A percentile compares a stretch with the other conserved stretches of the same genome.
These are phyloP conservation scores for Scaptomyza tumidula DNA, from an alignment of 2,888 invertebrate genomes.

Conservation along the genomic window DNA sequence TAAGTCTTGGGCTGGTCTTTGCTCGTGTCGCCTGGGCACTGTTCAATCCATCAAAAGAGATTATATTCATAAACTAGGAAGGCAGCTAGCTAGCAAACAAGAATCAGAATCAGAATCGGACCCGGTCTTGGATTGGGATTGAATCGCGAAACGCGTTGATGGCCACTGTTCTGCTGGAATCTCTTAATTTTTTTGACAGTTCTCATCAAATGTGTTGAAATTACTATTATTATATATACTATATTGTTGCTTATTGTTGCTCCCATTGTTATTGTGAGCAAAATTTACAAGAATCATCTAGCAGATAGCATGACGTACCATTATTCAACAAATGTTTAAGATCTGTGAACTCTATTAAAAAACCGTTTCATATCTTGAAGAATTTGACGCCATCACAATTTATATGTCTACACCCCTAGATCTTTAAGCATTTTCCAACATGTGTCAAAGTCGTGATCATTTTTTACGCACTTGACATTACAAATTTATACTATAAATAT, in stretches of 20 bases:
- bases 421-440: slow-evolving; percentile 50
- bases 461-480: slow-evolving; percentile 63
- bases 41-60: slow-evolving; percentile 80
- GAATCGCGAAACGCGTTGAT: slow-evolving; percentile 27
- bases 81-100: slow-evolving; percentile 33
- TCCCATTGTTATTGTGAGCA: slow-evolving; percentile 39
- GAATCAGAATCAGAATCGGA: slow-evolving; percentile 7
- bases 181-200: slow-evolving; percentile 75
- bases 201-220: slow-evolving; percentile 79
- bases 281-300: slow-evolving; percentile 63
- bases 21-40: slow-evolving; percentile 38
- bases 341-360: slow-evolving; percentile 71
- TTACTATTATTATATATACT: slow-evolving; percentile 59
- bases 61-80: slow-evolving; percentile 76
- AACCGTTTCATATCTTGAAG: slow-evolving; percentile 53
- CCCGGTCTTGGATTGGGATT: slow-evolving; percentile 9
- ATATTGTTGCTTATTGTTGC: slow-evolving; percentile 19
- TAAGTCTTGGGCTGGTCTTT: slow-evolving; percentile 12
- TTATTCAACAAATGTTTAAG: slow-evolving; percentile 47
- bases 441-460: slow-evolving; percentile 59
- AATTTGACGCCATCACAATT: slow-evolving; percentile 66
- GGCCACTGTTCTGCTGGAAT: slow-evolving; percentile 68
- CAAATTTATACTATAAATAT: slow-evolving; percentile 24
- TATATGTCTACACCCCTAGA: slow-evolving; percentile 42
- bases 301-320: slow-evolving; percentile 64